A percentile compares a stretch with the other conserved stretches of the same genome.
These are phyloP conservation scores for Stegana nigrithorax DNA, from an alignment of 2,888 invertebrate genomes.

Conservation along the genomic window DNA sequence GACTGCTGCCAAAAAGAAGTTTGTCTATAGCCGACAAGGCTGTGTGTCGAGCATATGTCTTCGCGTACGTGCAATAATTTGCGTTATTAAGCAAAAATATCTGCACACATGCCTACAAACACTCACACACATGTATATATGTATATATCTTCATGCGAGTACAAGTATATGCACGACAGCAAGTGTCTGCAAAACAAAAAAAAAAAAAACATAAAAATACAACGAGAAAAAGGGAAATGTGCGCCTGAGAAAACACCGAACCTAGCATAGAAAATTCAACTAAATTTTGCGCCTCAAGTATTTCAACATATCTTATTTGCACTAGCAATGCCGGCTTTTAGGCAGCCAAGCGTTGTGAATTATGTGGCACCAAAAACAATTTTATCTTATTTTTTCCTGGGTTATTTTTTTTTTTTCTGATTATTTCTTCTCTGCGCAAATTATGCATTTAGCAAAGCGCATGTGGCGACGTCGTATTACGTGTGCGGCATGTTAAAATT, in stretches of 20 bases:
- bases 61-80: constrained; percentile 54
- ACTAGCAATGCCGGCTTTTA: constrained; percentile 43
- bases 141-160: too few relatives aligned
- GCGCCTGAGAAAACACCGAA: background rate
- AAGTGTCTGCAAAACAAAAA: too few relatives aligned
- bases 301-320: constrained; percentile 43
- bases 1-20: background rate
- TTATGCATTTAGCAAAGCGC: constrained; percentile 50
- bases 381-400: constrained; percentile 23
- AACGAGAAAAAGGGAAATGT: constrained; percentile 8
- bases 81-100: constrained; percentile 53
- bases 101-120: too few relatives aligned
- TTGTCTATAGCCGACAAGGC: too few relatives aligned
- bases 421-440: constrained; percentile 33
- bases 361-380: constrained; percentile 2
- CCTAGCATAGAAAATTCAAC: constrained; percentile 44
- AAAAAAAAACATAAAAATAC: too few relatives aligned
- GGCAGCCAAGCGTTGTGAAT: constrained; percentile 34
- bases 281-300: constrained; percentile 52
- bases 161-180: too few relatives aligned
- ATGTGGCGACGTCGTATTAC: constrained; percentile 21
- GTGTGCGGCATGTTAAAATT: constrained; percentile 37
- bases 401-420: constrained; percentile 11
- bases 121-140: too few relatives aligned
- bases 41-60: constrained; percentile 8